These are phyloP conservation scores for Hemicentrotus pulcherrimus DNA, from an alignment of 35 echinoderm and acorn worm species.

Conservation along the genomic window DNA sequence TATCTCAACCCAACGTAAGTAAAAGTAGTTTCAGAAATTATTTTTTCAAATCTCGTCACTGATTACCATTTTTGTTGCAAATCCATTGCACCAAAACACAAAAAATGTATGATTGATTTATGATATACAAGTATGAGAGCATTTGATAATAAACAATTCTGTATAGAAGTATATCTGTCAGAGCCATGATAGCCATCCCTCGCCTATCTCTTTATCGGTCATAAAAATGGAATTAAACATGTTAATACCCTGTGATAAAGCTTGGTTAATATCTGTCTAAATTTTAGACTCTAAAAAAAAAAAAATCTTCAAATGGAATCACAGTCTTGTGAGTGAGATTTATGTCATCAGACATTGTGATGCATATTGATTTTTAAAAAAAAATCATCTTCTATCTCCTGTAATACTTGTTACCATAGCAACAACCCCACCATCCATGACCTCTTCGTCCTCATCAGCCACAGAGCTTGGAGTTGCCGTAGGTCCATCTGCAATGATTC, in stretches of 20 bases:
- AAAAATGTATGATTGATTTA: background rate
- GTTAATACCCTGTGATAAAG: too few species aligned
- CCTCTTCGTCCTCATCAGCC: slow-evolving; percentile 64
- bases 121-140: background rate
- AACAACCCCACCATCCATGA: slow-evolving; percentile 61
- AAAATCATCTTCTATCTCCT: background rate
- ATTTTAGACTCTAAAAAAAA: background rate
- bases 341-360: background rate
- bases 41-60: too few species aligned
- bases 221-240: too few species aligned
- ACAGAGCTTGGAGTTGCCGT: slow-evolving; percentile 57
- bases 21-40: too few species aligned
- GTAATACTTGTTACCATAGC: slow-evolving; percentile 43
- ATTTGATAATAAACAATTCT: too few species aligned
- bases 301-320: background rate
- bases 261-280: too few species aligned
- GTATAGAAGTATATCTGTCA: too few species aligned
- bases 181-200: too few species aligned
- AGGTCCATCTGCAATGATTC: slow-evolving; percentile 74
- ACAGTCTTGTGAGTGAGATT: background rate
- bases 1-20: background rate
- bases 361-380: background rate
- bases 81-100: background rate
- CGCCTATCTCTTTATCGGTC: too few species aligned
- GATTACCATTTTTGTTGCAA: background rate